Evolutionary conservation across 2,888 invertebrate species (phyloP).

Genomic region (Philaethria dido): DNA sequence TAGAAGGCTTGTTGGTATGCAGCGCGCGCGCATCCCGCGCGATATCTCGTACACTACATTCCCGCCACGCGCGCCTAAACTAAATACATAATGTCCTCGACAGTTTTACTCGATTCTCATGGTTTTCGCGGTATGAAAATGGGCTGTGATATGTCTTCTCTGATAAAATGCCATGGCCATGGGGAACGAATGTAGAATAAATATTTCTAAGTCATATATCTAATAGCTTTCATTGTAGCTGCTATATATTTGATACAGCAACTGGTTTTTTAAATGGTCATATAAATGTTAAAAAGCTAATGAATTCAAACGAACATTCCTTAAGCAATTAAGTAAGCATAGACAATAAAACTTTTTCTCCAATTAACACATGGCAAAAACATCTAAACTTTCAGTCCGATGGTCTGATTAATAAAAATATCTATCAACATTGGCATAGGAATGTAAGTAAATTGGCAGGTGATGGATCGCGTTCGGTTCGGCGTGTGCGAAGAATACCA

Average conservation of each 20-base stretch:
- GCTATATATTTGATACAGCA: not conserved
- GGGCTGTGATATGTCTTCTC: conserved; percentile 36
- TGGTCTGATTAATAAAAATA: conserved; percentile 46
- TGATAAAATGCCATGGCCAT: conserved; percentile 34
- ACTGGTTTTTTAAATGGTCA: conserved; percentile 16
- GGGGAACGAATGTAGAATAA: conserved; percentile 24
- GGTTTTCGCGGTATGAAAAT: conserved; percentile 41
- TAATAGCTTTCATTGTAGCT: conserved; percentile 4
- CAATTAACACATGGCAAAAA: conserved; percentile 34
- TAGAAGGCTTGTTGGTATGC: conserved; percentile 44
- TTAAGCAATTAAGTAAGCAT: conserved; percentile 21
- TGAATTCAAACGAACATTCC: conserved; percentile 20
- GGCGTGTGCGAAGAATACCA: conserved; percentile 44
- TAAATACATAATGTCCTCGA: conserved; percentile 73
- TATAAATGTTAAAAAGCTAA: conserved; percentile 20
- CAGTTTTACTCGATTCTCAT: conserved; percentile 46
- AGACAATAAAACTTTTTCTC: conserved; percentile 33
- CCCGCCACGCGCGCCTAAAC: conserved; percentile 54
- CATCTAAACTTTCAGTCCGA: conserved; percentile 39
- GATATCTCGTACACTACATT: conserved; percentile 66
- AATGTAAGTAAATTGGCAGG: conserved; percentile 49
- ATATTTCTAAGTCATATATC: not conserved
- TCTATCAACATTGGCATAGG: conserved; percentile 45
- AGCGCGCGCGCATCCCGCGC: conserved; percentile 46
- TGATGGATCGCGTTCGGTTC: conserved; percentile 46